Conservation (phyloP, 2,113 vertebrate species). For the Notothenia rossii region DNA sequence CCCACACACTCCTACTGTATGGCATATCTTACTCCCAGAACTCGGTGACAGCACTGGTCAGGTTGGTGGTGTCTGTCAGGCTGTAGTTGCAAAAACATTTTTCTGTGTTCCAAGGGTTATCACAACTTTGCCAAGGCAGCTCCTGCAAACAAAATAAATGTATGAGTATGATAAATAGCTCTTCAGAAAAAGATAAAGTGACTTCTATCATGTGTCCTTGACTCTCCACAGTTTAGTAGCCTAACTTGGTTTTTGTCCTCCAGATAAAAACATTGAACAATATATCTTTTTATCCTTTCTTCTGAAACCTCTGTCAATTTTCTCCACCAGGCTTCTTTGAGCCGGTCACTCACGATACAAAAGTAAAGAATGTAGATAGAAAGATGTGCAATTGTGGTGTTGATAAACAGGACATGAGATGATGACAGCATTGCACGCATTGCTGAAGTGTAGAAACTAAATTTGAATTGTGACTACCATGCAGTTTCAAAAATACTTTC, state of each 20-base stretch:
- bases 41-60: conserved; percentile 91
- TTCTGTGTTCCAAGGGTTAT: conserved; percentile 91
- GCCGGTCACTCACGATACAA: not conserved
- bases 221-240: conserved; percentile 26
- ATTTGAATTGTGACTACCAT: not conserved
- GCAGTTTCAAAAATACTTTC: not conserved
- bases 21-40: conserved; percentile 91
- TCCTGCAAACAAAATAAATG: conserved; percentile 75
- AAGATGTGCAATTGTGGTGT: too few relatives aligned
- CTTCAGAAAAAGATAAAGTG: not conserved
- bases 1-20: not conserved
- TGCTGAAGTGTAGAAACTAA: not conserved
- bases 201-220: not conserved
- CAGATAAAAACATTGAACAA: conserved; percentile 20
- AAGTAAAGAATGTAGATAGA: not conserved
- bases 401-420: too few relatives aligned
- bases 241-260: conserved; percentile 10
- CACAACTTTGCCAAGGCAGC: conserved; percentile 91
- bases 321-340: conserved; percentile 26
- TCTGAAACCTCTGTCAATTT: too few relatives aligned
- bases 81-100: conserved; percentile 93
- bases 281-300: not conserved
- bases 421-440: not conserved
- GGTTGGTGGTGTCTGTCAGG: conserved; percentile 89
- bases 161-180: not conserved